Percentiles rank a stretch among this genome's conserved stretches.
Conservation (phyloP, 2,888 invertebrate species). For the Epinotia bilunana region DNA sequence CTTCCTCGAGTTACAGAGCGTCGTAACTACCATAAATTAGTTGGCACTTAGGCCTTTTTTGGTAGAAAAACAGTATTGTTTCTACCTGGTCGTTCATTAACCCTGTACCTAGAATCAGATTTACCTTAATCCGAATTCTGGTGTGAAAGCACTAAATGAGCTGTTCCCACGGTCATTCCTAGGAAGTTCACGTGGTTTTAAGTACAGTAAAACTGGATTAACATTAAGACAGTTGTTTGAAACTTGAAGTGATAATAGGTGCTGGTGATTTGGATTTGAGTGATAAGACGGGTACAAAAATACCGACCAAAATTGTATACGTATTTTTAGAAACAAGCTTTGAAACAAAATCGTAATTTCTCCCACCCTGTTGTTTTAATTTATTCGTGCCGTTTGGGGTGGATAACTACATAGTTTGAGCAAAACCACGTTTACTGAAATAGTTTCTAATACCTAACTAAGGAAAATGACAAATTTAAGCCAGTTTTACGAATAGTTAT, state of each 20-base stretch:
- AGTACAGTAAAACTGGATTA: not conserved
- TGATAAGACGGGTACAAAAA: not conserved
- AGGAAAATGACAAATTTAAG: too few relatives aligned
- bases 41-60: not conserved
- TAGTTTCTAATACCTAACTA: not conserved
- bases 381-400: not conserved
- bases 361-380: too few relatives aligned
- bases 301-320: not conserved
- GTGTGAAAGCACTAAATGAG: constrained; percentile 8
- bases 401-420: not conserved
- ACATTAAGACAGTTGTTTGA: constrained; percentile 23
- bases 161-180: constrained; percentile 16
- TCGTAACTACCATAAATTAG: not conserved
- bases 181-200: constrained; percentile 18
- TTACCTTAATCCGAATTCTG: constrained; percentile 21
- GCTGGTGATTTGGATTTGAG: constrained; percentile 1
- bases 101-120: constrained; percentile 28
- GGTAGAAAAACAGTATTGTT: not conserved
- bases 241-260: constrained; percentile 7
- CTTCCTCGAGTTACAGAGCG: not conserved
- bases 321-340: not conserved
- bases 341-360: not conserved
- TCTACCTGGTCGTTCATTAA: constrained; percentile 25
- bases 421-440: not conserved
- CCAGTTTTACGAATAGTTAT: too few relatives aligned